These are phyloP conservation scores for Periplaneta americana DNA, from an alignment of 1,140 invertebrate genomes.

Conservation along the genomic window DNA sequence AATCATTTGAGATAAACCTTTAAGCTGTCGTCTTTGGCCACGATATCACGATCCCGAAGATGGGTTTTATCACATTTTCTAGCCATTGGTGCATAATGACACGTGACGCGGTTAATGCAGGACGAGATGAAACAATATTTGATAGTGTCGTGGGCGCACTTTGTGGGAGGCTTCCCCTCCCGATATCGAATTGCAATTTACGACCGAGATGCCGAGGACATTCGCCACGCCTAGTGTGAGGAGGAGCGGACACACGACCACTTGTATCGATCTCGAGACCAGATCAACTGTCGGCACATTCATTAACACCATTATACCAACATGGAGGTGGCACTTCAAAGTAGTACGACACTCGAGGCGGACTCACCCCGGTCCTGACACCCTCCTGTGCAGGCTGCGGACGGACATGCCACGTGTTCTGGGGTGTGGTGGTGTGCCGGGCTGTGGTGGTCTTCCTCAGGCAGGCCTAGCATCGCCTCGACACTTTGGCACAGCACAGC, in stretches of 20 bases:
- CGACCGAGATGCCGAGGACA: no score
- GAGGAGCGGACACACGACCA: neutral
- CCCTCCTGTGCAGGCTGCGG: slow-evolving; percentile 34
- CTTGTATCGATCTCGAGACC: neutral
- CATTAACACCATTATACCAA: neutral
- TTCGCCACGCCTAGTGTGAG: neutral
- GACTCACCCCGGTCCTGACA: slow-evolving; percentile 12
- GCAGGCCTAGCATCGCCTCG: slow-evolving; percentile 1
- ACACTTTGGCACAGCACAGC: neutral
- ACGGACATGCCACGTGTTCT: slow-evolving; percentile 36
- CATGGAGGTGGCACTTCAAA: neutral
- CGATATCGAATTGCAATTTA: no score
- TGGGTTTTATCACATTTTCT: no score
- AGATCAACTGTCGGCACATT: neutral
- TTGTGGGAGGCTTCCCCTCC: no score
- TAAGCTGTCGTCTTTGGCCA: no score
- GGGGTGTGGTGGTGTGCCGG: neutral
- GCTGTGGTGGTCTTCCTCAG: neutral
- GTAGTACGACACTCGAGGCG: no score
- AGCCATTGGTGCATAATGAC: no score
- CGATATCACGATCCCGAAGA: no score
- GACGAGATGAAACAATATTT: no score
- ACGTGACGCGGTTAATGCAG: no score
- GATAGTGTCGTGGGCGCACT: no score
- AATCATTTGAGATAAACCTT: no score